These are phyloP conservation scores for Smutsia gigantea DNA, from an alignment of 2,797 vertebrate genomes.

Conservation along the genomic window DNA sequence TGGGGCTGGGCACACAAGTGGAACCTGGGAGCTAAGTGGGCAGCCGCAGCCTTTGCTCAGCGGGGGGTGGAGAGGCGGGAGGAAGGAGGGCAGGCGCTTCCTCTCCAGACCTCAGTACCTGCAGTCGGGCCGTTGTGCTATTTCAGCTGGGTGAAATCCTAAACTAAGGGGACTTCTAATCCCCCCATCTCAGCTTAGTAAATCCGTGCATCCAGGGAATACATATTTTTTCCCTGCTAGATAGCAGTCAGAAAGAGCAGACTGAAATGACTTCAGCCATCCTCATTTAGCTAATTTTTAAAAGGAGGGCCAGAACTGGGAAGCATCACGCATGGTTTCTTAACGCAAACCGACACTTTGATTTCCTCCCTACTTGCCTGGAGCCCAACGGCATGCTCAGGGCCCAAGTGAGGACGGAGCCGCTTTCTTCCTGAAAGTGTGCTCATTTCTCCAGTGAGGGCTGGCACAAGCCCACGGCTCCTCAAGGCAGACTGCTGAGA, in stretches of 20 bases:
- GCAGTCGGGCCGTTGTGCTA: rapidly evolving
- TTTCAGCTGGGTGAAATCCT: background rate
- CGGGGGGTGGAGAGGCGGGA: rapidly evolving
- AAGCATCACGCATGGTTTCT: slow-evolving; percentile 71
- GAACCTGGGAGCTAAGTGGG: background rate
- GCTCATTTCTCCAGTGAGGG: slow-evolving; percentile 71
- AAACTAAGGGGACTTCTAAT: background rate
- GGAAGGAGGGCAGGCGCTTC: background rate
- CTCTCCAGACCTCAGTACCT: background rate
- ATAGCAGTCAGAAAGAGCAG: slow-evolving; percentile 69
- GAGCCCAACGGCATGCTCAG: slow-evolving; percentile 66
- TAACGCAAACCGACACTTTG: slow-evolving; percentile 79
- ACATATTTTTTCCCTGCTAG: slow-evolving; percentile 59
- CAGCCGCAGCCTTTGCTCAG: rapidly evolving
- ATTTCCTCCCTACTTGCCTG: slow-evolving; percentile 69
- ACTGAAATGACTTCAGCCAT: slow-evolving; percentile 66
- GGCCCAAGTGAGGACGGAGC: slow-evolving; percentile 68
- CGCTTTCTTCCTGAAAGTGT: slow-evolving; percentile 75
- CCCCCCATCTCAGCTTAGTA: slow-evolving; percentile 70
- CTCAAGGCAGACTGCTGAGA: slow-evolving; percentile 63
- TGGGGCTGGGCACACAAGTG: rapidly evolving
- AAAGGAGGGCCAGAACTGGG: slow-evolving; percentile 78
- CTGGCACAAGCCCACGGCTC: slow-evolving; percentile 74
- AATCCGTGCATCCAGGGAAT: slow-evolving; percentile 60
- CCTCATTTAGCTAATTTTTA: slow-evolving; percentile 79